Conservation (phyloP, 2,888 invertebrate genomes). For the Dryocosmus kuriphilus region DNA sequence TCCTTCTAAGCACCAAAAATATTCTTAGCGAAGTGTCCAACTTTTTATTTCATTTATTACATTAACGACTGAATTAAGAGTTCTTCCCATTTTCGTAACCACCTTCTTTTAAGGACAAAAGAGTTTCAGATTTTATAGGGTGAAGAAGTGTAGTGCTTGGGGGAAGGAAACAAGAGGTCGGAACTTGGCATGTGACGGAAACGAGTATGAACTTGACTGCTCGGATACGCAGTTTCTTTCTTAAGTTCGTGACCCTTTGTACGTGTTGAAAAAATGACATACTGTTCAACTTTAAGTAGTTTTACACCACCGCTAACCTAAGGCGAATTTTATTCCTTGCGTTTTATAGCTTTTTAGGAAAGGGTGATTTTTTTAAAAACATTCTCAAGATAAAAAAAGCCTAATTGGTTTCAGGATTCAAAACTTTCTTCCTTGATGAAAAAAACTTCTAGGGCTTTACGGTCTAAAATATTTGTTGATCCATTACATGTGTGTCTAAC, state of each 20-base stretch:
- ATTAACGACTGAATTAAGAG: slow-evolving; percentile 19
- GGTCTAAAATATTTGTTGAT: too few species aligned
- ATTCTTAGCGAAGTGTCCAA: not conserved
- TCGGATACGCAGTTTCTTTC: slow-evolving; percentile 13
- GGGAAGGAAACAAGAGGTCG: slow-evolving; percentile 16
- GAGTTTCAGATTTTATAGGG: slow-evolving; percentile 20
- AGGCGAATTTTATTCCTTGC: not conserved
- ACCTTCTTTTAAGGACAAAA: slow-evolving; percentile 22
- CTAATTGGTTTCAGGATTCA: too few species aligned
- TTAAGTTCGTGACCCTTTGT: slow-evolving; percentile 16
- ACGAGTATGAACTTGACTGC: slow-evolving; percentile 3
- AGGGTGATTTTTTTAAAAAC: too few species aligned
- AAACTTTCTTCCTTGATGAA: not conserved
- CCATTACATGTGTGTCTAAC: too few species aligned
- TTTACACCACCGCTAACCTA: not conserved
- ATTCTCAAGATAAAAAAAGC: too few species aligned
- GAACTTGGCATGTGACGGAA: slow-evolving; percentile 21
- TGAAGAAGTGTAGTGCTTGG: slow-evolving; percentile 10
- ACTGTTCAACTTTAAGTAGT: slow-evolving; percentile 1
- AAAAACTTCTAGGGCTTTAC: too few species aligned
- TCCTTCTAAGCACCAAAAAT: not conserved
- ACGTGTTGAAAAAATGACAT: slow-evolving; percentile 3
- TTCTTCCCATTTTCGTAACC: not conserved
- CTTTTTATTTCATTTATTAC: not conserved
- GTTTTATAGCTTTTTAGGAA: not conserved